Conservation (phyloP, 2,888 invertebrate species). For the Cantharis nigra region DNA sequence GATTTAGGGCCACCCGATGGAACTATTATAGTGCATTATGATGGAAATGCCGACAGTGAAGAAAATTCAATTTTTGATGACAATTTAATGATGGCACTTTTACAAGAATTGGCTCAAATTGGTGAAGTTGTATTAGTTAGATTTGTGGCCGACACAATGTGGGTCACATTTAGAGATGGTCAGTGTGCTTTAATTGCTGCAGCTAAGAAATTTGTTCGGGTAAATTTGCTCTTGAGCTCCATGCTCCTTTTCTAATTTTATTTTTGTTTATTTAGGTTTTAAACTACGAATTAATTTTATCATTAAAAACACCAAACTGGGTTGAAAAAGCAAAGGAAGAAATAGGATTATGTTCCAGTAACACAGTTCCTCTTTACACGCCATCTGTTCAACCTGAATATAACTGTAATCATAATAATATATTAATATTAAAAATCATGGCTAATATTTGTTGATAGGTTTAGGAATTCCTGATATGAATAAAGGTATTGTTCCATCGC, state of each 20-base stretch:
- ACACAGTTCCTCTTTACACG: slow-evolving; percentile 74
- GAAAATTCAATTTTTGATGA: slow-evolving; percentile 75
- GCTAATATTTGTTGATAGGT: slow-evolving; percentile 35
- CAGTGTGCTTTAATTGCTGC: slow-evolving; percentile 81
- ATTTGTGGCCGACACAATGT: slow-evolving; percentile 86
- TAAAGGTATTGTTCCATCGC: slow-evolving; percentile 39
- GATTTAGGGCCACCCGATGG: slow-evolving; percentile 94
- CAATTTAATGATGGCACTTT: slow-evolving; percentile 75
- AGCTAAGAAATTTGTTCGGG: slow-evolving; percentile 44
- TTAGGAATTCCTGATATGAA: slow-evolving; percentile 59
- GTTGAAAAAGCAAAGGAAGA: slow-evolving; percentile 79
- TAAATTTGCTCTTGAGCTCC: slow-evolving; percentile 44
- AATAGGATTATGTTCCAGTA: slow-evolving; percentile 81
- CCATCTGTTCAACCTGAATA: slow-evolving; percentile 51
- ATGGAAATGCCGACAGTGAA: slow-evolving; percentile 52
- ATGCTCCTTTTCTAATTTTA: background rate
- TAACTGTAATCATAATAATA: slow-evolving; percentile 48
- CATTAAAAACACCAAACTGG: slow-evolving; percentile 87
- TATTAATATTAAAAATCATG: background rate
- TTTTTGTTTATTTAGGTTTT: slow-evolving; percentile 61
- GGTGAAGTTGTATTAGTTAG: slow-evolving; percentile 91
- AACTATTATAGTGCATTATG: slow-evolving; percentile 76
- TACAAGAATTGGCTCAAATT: slow-evolving; percentile 81
- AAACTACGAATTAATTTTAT: slow-evolving; percentile 69
- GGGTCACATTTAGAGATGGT: slow-evolving; percentile 91